Base-by-base conservation (phyloP, 2,113 vertebrate genomes). In the Athene noctua region DNA sequence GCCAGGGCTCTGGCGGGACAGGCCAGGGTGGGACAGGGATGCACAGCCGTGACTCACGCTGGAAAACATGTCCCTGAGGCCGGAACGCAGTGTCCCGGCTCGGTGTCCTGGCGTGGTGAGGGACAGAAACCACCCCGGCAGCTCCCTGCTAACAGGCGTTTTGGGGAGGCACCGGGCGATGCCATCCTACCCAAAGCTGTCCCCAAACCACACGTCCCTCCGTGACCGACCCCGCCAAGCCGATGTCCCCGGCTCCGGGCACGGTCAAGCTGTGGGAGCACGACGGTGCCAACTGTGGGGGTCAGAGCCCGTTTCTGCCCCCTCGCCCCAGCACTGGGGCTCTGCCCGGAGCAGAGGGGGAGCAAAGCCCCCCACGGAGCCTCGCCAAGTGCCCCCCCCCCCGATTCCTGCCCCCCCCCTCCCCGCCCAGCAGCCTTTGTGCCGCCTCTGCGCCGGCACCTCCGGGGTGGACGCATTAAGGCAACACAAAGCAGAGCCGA, bases 401-500 rank as follows among this genome's bases (percentile, higher is more conserved):
- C 46, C n/a, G n/a, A 20, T 40, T 44, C 46, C 34, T 63, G 59
- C 81, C 66, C 40, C 40, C 40, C n/a, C n/a, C n/a, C n/a, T 72
- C 44, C 59, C 36, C 78, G 92, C 75, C 72, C 62, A 11, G 86
- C 80, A 91, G 86, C 88, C 80, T 94, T 93, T 94, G 92, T 87
- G 68, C 85, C 5, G 13, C 51, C 3, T 19, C 38, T 0, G 9
- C 67, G 89, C 68, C 52, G 4, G 95, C 94, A 92, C 88, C 95
- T 93, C 88, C 23, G 0, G 94, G 86, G 34, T 57, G 81, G 88
- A 75, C 3, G 32, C 89, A 85, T 92, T 94, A 96, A 94, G 75
- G 94, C 83, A 80, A 93, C 85, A 97, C 91, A 97, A 97, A 97
- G 97, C 93, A 79, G 84, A 84, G 92, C 96, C 42, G 55, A 91